Percentiles rank a stretch among this genome's conserved stretches.
These are phyloP conservation scores for Trichopria drosophilae DNA, from an alignment of 2,888 invertebrate genomes.

Conservation along the genomic window DNA sequence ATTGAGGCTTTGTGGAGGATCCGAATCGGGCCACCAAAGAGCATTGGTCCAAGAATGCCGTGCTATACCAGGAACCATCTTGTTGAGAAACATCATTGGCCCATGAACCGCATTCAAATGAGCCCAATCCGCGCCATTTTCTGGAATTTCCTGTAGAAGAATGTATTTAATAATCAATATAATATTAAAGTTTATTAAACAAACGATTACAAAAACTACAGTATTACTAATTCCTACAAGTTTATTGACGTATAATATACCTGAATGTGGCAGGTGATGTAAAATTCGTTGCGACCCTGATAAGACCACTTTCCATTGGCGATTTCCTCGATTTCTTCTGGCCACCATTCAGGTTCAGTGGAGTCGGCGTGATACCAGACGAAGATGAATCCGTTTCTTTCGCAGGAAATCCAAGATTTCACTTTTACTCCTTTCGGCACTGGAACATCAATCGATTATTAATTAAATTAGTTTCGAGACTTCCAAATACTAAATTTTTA, in stretches of 20 bases:
- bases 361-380: slow-evolving; percentile 82
- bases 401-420: slow-evolving; percentile 70
- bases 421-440: slow-evolving; percentile 72
- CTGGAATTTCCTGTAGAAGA: slow-evolving; percentile 77
- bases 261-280: slow-evolving; percentile 77
- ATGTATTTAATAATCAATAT: slow-evolving; percentile 12
- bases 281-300: slow-evolving; percentile 78
- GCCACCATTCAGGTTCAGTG: slow-evolving; percentile 70
- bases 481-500: too few species aligned
- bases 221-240: neutral
- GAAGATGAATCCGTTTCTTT: slow-evolving; percentile 75
- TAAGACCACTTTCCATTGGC: slow-evolving; percentile 65
- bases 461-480: too few species aligned
- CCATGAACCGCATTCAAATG: slow-evolving; percentile 80
- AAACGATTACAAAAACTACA: neutral
- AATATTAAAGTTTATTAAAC: slow-evolving; percentile 1
- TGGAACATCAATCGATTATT: slow-evolving; percentile 49
- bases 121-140: slow-evolving; percentile 84
- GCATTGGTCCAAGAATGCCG: slow-evolving; percentile 60
- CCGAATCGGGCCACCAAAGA: slow-evolving; percentile 54
- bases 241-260: slow-evolving; percentile 53
- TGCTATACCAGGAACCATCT: slow-evolving; percentile 40
- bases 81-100: slow-evolving; percentile 53
- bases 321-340: slow-evolving; percentile 64
- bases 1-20: neutral